Conservation (phyloP, 2,797 vertebrate genomes). For the Botia almorhae region DNA sequence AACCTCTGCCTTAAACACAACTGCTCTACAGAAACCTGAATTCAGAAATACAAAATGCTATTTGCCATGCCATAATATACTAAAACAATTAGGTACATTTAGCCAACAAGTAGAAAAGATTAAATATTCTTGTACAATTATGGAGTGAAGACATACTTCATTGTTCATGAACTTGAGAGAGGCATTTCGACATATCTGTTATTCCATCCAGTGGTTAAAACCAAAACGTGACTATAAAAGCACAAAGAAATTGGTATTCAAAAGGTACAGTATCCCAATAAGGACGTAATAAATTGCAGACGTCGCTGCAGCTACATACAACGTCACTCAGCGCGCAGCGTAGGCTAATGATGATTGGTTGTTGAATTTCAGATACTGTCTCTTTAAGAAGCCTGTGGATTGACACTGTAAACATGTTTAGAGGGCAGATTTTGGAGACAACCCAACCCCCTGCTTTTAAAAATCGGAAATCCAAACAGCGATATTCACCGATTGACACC, state of each 20-base stretch:
- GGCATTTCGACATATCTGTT: conserved; percentile 89
- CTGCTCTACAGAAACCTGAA: conserved; percentile 99
- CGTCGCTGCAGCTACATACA: conserved; percentile 70
- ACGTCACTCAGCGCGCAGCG: conserved; percentile 70
- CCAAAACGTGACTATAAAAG: conserved; percentile 92
- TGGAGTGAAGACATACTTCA: conserved; percentile 96
- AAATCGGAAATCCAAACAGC: conserved; percentile 94
- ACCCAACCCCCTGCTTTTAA: conserved; percentile 89
- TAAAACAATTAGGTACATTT: conserved; percentile 99
- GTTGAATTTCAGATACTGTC: conserved; percentile 91
- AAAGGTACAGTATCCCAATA: conserved; percentile 80
- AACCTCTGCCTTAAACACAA: conserved; percentile 97
- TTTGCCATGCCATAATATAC: conserved; percentile 99
- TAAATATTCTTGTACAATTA: conserved; percentile 99
- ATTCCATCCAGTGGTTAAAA: conserved; percentile 99
- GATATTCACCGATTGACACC: conserved; percentile 91
- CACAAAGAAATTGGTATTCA: conserved; percentile 92
- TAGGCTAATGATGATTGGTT: conserved; percentile 72
- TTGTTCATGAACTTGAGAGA: conserved; percentile 90
- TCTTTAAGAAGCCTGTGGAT: conserved; percentile 99
- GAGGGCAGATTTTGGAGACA: conserved; percentile 92
- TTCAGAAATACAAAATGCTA: conserved; percentile 96
- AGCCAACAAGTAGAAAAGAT: conserved; percentile 99
- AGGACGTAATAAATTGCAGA: conserved; percentile 71
- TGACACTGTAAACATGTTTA: conserved; percentile 99